Evolutionary conservation across 2,888 invertebrate species (phyloP), one percentile per base, ranked within the genome.

Genomic region (Drosophila maculinotata): DNA sequence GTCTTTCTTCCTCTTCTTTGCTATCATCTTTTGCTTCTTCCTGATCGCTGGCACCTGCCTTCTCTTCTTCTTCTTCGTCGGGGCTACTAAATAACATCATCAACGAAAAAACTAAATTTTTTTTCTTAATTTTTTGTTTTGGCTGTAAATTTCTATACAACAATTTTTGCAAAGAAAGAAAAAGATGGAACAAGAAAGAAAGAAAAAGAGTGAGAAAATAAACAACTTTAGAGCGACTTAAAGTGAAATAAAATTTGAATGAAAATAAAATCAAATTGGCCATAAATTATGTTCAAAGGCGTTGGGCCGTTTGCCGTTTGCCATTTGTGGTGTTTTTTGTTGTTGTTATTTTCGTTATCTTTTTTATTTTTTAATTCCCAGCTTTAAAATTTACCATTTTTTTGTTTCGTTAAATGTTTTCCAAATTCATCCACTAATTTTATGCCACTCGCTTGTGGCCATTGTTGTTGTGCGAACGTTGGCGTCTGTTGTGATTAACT

Each of bases 201-300:
- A 31, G 25, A n/a, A 12, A 44, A 35, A 7, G 10, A 33, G 23
- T n/a, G n/a, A n/a, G n/a, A n/a, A 33, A 17, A 15, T 17, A 15
- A n/a, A 15, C 35, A 31, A 49, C n/a, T 10, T 20, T 15, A 39
- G 28, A 65, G 39, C 71, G 41, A 38, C 48, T 62, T 54, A 62
- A 79, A 76, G 54, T 64, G 57, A 68, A 69, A 82, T 82, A 79
- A 86, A 82, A 85, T 87, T 86, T 83, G 66, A 82, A 82, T 87
- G 69, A 79, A 86, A 86, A 82, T 83, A 73, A 76, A 86, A 39
- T 76, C 69, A 63, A 82, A 86, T 82, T 85, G 79, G 54, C 71
- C 86, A 76, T 82, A 82, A 82, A 82, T 87, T 69, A 86, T 64
- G 86, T 82, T 87, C 83, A 87, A 81, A 81, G 86, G 87, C 87